phyloP scores from a whole-genome alignment of 35 echinoderm and acorn worm species.

The Patiria miniata region DNA sequence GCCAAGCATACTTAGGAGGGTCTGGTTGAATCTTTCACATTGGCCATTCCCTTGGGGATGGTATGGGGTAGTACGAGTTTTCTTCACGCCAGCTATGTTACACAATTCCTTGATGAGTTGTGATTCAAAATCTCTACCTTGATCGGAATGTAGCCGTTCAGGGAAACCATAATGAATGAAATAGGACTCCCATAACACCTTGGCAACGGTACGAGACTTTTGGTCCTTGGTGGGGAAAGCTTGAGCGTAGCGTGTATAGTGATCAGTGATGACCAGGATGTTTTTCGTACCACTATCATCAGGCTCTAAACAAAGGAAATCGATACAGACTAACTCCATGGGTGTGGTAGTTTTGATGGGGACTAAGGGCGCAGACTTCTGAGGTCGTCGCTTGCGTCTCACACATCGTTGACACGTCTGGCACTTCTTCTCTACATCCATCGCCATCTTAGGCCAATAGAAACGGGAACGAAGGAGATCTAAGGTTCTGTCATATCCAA shows the following conservation, averaged over 20 bases:
- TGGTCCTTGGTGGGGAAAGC: constrained; percentile 38
- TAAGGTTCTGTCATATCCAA: constrained; percentile 5
- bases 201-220: constrained; percentile 56
- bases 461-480: constrained; percentile 23
- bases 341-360: constrained; percentile 24
- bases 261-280: constrained; percentile 57
- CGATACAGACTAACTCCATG: constrained; percentile 56
- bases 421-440: constrained; percentile 20
- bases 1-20: constrained; percentile 32
- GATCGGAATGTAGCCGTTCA: constrained; percentile 56
- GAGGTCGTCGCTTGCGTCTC: neutral
- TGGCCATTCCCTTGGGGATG: constrained; percentile 26
- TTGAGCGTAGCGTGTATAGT: constrained; percentile 50
- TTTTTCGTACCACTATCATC: constrained; percentile 32
- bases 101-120: constrained; percentile 58
- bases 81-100: constrained; percentile 8
- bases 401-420: constrained; percentile 3
- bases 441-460: constrained; percentile 56
- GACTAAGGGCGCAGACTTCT: neutral
- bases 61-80: constrained; percentile 34
- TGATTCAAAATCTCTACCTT: constrained; percentile 54
- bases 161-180: constrained; percentile 59
- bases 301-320: constrained; percentile 59
- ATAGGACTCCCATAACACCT: constrained; percentile 38
- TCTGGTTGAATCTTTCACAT: constrained; percentile 48